phyloP scores from a whole-genome alignment of 1,140 invertebrate species.

The Micrasema longulum region DNA sequence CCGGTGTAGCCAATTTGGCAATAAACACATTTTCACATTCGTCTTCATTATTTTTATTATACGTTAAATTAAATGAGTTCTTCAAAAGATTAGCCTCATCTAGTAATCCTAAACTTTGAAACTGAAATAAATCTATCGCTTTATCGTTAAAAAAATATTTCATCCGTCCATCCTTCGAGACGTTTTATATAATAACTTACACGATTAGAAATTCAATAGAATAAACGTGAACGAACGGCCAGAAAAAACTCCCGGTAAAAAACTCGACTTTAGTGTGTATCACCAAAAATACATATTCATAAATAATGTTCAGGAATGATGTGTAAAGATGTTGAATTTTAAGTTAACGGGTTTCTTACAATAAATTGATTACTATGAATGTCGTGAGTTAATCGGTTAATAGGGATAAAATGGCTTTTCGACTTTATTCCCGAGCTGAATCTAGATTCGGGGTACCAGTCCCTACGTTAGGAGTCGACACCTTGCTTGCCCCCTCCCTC shows the following conservation, averaged over 20 bases:
- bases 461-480: conserved; percentile 22
- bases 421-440: conserved; percentile 8
- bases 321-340: no score
- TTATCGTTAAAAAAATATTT: conserved; percentile 11
- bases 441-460: not conserved
- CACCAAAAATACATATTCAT: conserved; percentile 7
- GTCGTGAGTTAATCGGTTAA: no score
- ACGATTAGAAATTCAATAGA: conserved; percentile 19
- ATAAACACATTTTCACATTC: conserved; percentile 30
- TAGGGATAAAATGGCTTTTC: not conserved
- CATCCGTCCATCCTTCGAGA: not conserved
- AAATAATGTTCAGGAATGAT: no score
- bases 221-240: not conserved
- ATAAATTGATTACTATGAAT: no score
- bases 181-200: conserved; percentile 9
- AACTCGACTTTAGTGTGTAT: not conserved
- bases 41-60: conserved; percentile 35
- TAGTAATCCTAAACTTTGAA: conserved; percentile 18
- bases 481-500: conserved; percentile 8
- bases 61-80: conserved; percentile 26
- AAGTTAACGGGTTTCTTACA: no score
- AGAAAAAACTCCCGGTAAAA: not conserved
- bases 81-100: conserved; percentile 8
- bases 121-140: conserved; percentile 12
- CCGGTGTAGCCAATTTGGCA: conserved; percentile 18